A percentile compares a stretch with the other conserved stretches of the same genome.
Conservation (phyloP, 2,888 invertebrate genomes). For the Cerastoderma edule region DNA sequence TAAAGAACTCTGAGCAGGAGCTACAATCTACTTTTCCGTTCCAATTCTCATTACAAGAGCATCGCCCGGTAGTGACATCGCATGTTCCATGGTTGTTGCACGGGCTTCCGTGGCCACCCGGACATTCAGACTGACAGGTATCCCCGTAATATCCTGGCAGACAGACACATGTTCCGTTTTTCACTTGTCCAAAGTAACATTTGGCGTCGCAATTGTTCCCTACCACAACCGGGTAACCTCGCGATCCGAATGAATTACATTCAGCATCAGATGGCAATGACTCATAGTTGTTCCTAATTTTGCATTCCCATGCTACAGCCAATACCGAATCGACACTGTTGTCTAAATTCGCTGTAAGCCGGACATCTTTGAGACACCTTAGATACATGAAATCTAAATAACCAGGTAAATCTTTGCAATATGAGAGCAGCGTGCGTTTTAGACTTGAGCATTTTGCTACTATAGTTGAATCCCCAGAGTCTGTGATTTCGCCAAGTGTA, state of each 20-base stretch:
- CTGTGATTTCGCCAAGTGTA: too few species aligned
- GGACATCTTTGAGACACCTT: slow-evolving; percentile 63
- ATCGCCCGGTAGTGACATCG: slow-evolving; percentile 54
- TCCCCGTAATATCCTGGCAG: slow-evolving; percentile 56
- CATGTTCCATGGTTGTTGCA: slow-evolving; percentile 69
- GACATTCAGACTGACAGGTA: slow-evolving; percentile 62
- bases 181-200: slow-evolving; percentile 46
- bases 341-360: slow-evolving; percentile 40
- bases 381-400: slow-evolving; percentile 51
- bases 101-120: slow-evolving; percentile 61
- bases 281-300: slow-evolving; percentile 12
- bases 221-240: slow-evolving; percentile 52
- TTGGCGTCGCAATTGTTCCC: slow-evolving; percentile 55
- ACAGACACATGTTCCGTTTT: slow-evolving; percentile 39
- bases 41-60: slow-evolving; percentile 66
- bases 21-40: slow-evolving; percentile 49
- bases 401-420: slow-evolving; percentile 27
- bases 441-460: too few species aligned
- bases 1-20: slow-evolving; percentile 44
- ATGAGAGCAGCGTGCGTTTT: neutral
- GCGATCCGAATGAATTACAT: slow-evolving; percentile 55
- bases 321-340: slow-evolving; percentile 34
- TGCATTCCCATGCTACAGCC: slow-evolving; percentile 57
- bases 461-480: too few species aligned
- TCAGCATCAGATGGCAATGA: slow-evolving; percentile 51